phyloP scores from a whole-genome alignment of 2,888 invertebrate species.

The Hypolimnas misippus region DNA sequence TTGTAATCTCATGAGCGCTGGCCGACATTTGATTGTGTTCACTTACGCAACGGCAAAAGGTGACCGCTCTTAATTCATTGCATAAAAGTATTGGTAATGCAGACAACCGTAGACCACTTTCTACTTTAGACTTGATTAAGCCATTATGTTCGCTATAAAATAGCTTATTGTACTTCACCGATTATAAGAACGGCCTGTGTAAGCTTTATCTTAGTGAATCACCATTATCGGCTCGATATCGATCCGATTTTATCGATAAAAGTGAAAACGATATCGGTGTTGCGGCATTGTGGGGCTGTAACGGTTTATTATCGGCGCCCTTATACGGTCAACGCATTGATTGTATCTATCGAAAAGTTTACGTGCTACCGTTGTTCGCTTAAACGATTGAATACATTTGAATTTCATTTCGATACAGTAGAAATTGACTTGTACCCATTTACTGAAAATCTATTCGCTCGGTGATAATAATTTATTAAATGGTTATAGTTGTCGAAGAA shows the following conservation, averaged over 20 bases:
- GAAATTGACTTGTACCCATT: constrained; percentile 39
- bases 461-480: constrained; percentile 25
- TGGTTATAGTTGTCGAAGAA: constrained; percentile 5
- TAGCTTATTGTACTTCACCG: constrained; percentile 65
- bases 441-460: constrained; percentile 20
- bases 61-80: constrained; percentile 53
- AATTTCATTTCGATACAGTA: constrained; percentile 33
- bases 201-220: constrained; percentile 65
- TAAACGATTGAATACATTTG: constrained; percentile 42
- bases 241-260: constrained; percentile 70
- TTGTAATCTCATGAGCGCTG: constrained; percentile 31
- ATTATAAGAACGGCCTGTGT: constrained; percentile 53
- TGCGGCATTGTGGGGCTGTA: constrained; percentile 49
- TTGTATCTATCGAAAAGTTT: constrained; percentile 48
- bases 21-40: constrained; percentile 39
- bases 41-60: constrained; percentile 46
- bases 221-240: constrained; percentile 59
- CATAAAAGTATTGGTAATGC: constrained; percentile 57
- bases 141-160: constrained; percentile 66
- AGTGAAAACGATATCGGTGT: constrained; percentile 63
- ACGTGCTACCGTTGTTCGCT: constrained; percentile 48
- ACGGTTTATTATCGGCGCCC: constrained; percentile 48
- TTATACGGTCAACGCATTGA: constrained; percentile 49
- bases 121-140: constrained; percentile 70
- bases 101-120: constrained; percentile 60